These are phyloP conservation scores for Conomelus anceps DNA, from an alignment of 2,888 invertebrate species.

Conservation along the genomic window DNA sequence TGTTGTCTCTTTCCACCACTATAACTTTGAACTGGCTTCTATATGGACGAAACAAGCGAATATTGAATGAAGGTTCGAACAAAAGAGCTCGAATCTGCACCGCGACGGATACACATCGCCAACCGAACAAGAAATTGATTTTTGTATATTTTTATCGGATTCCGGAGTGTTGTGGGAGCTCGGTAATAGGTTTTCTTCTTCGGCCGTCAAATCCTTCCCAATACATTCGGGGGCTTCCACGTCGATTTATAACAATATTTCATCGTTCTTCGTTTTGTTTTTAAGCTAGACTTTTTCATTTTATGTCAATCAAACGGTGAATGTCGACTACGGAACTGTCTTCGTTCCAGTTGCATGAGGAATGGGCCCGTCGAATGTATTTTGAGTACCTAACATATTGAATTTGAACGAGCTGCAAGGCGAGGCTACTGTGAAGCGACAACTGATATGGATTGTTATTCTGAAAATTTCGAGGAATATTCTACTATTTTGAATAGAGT, in stretches of 20 bases:
- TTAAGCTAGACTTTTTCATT: not conserved
- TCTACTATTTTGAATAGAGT: too few relatives aligned
- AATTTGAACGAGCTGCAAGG: not conserved
- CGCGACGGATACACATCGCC: not conserved
- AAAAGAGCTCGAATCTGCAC: not conserved
- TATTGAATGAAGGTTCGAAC: not conserved
- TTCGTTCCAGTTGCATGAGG: not conserved
- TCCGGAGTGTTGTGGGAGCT: not conserved
- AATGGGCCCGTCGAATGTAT: not conserved
- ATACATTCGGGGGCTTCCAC: not conserved
- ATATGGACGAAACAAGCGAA: not conserved
- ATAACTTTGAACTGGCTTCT: not conserved
- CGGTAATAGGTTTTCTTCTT: not conserved
- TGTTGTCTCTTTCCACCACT: not conserved
- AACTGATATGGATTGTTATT: not conserved
- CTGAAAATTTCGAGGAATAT: too few relatives aligned
- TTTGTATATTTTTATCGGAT: not conserved
- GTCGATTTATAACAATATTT: not conserved
- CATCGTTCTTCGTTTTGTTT: not conserved
- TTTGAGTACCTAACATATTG: not conserved
- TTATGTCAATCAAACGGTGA: not conserved
- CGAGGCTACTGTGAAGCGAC: not conserved
- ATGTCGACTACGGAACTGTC: not conserved
- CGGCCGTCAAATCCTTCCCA: not conserved
- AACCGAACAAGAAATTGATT: not conserved